These are phyloP conservation scores for Premnoplex brunnescens DNA, from an alignment of 2,797 vertebrate genomes.

Conservation along the genomic window DNA sequence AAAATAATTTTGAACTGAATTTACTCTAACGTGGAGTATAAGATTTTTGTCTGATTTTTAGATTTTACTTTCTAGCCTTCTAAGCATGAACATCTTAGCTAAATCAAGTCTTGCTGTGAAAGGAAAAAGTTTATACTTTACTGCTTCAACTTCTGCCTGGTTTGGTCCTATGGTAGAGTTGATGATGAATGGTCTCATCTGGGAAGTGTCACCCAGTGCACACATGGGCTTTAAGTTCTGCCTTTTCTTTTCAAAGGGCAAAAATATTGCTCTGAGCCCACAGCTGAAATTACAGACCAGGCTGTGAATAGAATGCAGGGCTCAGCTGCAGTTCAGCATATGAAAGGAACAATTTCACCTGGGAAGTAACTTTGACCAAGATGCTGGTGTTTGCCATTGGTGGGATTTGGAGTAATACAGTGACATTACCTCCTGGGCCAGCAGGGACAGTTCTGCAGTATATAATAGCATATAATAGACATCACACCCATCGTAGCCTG, in stretches of 20 bases:
- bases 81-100: background rate
- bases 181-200: background rate
- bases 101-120: background rate
- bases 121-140: background rate
- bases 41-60: background rate
- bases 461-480: background rate
- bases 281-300: background rate
- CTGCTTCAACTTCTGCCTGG: background rate
- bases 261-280: background rate
- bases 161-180: background rate
- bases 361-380: background rate
- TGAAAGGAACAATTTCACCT: background rate
- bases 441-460: background rate
- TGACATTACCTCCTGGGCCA: background rate
- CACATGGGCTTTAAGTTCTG: rapidly evolving
- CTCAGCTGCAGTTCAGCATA: background rate
- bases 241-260: background rate
- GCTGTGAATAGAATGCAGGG: background rate
- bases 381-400: rapidly evolving
- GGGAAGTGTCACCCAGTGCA: background rate
- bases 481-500: background rate
- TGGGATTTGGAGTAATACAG: background rate
- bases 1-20: background rate
- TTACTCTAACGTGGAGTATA: background rate
- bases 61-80: background rate